Base-by-base conservation (phyloP, 2,113 vertebrate species). In the Chroicocephalus ridibundus region DNA sequence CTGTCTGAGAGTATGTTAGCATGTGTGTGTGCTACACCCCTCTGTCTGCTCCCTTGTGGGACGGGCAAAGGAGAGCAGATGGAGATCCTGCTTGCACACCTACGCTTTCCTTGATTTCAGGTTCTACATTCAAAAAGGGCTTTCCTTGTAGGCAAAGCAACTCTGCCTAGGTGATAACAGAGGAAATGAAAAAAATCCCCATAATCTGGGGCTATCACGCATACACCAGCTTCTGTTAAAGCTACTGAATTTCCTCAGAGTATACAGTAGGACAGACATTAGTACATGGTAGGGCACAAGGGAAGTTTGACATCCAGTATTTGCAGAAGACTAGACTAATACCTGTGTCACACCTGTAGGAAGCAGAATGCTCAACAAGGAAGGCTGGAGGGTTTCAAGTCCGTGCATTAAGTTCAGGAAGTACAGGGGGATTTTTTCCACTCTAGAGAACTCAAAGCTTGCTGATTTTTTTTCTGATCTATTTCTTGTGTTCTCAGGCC, bases 91-190 rank as follows among this genome's bases (percentile, higher is more conserved):
- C 42, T 51, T 21, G 38, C 55, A 40, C 29, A 29, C 31, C 26
- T 7, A 3, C 0, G 0, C 44, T 27, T 55, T 29, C 55, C 77
- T 22, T 2, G 27, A 6, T n/a, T 42, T 68, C 57, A 36, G 9
- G 1, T 40, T 49, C 62, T 82, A 2, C 49, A 6, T 36, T 17
- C 26, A 80, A 68, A 66, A 13, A 40, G 22, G n/a, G 12, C n/a
- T 71, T 52, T 46, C n/a, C 47, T 29, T 29, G 21, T 11, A n/a
- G 19, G 21, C 54, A 57, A 40, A 83, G 49, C 66, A 75, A n/a
- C 40, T 80, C 34, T 60, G 31, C 8, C 13, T 1, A 2, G 57
- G 25, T 20, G 51, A 7, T 38, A 61, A 49, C 26, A 57, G 34
- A 65, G 46, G 11, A 71, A 31, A 38, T 34, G 2, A 9, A 54